Evolutionary conservation across 2,797 vertebrate species (phyloP).

Genomic region (Cryptoprocta ferox): DNA sequence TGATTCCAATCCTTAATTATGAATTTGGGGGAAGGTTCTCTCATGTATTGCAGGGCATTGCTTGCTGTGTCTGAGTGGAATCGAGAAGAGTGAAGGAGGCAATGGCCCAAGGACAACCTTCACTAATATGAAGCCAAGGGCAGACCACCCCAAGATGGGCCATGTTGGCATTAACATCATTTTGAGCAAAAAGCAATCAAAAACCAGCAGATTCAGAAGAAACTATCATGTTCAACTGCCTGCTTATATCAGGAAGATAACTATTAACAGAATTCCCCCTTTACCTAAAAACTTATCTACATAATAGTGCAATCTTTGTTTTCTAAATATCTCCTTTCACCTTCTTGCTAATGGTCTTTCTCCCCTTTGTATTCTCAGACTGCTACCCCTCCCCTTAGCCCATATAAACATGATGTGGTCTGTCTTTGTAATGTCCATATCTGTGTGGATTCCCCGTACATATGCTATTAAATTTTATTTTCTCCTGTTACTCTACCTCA

Average conservation of each 20-base stretch:
- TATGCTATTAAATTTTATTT: neutral
- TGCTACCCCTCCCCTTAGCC: neutral
- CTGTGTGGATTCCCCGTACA: neutral
- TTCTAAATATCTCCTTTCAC: neutral
- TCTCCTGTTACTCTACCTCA: neutral
- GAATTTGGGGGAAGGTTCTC: neutral
- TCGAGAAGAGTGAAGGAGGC: neutral
- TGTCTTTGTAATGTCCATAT: neutral
- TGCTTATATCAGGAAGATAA: neutral
- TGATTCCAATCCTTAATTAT: neutral
- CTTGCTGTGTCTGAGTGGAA: neutral
- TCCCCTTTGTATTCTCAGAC: neutral
- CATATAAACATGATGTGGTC: neutral
- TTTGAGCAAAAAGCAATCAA: neutral
- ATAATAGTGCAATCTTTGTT: neutral
- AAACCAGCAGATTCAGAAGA: neutral
- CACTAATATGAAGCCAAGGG: neutral
- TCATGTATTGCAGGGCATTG: rapidly evolving
- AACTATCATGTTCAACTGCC: neutral
- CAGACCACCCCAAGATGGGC: neutral
- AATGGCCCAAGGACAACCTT: neutral
- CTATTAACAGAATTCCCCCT: neutral
- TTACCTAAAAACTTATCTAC: neutral
- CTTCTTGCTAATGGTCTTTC: neutral
- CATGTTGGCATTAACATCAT: neutral